These are phyloP conservation scores for Perca flavescens DNA, from an alignment of 2,113 vertebrate species.

Conservation along the genomic window DNA sequence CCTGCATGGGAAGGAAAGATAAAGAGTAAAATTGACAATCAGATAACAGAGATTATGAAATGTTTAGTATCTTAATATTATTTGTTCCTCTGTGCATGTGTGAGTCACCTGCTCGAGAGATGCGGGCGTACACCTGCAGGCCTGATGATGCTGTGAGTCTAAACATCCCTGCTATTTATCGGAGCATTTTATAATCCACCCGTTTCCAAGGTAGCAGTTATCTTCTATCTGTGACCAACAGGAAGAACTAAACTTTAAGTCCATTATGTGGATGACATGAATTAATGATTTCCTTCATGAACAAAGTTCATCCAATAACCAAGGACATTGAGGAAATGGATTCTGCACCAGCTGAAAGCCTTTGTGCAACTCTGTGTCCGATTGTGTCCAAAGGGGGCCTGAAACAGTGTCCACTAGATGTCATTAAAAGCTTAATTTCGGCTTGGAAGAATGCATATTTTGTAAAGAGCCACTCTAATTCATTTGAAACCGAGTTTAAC, in stretches of 20 bases:
- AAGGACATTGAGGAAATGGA: neutral
- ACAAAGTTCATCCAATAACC: constrained; percentile 9
- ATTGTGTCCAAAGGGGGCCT: constrained; percentile 5
- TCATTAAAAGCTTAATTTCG: neutral
- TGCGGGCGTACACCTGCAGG: neutral
- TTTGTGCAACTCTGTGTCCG: neutral
- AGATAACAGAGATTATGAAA: neutral
- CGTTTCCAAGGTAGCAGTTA: constrained; percentile 50
- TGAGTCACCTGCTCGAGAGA: constrained; percentile 48
- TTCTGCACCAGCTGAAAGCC: neutral
- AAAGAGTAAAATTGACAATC: constrained; percentile 9
- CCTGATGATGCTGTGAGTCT: constrained; percentile 33
- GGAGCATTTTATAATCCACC: constrained; percentile 39
- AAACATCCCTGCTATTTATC: constrained; percentile 70
- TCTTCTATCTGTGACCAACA: constrained; percentile 60
- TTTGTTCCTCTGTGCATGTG: neutral
- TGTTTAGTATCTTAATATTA: neutral
- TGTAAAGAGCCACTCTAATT: neutral
- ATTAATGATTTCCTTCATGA: constrained; percentile 52
- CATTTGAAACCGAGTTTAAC: constrained; percentile 15
- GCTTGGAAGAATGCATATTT: neutral
- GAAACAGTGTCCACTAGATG: constrained; percentile 47
- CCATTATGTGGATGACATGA: constrained; percentile 71
- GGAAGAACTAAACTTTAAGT: constrained; percentile 19
- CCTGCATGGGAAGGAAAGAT: constrained; percentile 28